These are phyloP conservation scores for Cerastis leucographa DNA, from an alignment of 2,888 invertebrate species.

Conservation along the genomic window DNA sequence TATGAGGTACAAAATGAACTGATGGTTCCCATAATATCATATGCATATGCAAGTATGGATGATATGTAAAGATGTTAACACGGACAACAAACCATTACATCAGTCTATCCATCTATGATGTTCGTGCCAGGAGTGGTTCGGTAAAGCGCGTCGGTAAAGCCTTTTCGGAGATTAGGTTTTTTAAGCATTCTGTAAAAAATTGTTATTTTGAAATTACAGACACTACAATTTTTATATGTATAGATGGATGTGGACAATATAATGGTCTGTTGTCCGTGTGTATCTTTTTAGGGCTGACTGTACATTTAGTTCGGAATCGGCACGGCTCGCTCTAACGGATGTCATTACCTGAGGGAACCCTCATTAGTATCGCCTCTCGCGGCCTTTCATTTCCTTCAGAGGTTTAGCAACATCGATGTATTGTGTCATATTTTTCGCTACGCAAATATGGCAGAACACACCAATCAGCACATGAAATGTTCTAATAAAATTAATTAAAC, in stretches of 20 bases:
- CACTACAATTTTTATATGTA: no score
- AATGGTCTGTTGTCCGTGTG: not conserved
- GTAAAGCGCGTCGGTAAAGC: no score
- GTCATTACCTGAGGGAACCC: slow-evolving; percentile 43
- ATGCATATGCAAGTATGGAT: no score
- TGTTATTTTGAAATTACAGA: no score
- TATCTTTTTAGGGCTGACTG: not conserved
- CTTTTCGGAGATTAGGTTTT: no score
- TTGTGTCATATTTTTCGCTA: slow-evolving; percentile 44
- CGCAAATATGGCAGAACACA: slow-evolving; percentile 11
- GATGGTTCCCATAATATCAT: not conserved
- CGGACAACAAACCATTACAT: no score
- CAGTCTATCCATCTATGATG: no score
- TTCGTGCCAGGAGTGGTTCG: not conserved
- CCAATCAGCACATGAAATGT: slow-evolving; percentile 11
- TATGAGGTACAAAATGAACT: not conserved
- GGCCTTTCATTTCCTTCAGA: slow-evolving; percentile 41
- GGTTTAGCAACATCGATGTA: slow-evolving; percentile 34
- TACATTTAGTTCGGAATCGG: slow-evolving; percentile 19
- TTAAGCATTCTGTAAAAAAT: no score
- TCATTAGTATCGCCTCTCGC: slow-evolving; percentile 47
- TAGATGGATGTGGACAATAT: not conserved
- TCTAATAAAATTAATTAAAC: not conserved
- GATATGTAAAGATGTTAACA: no score
- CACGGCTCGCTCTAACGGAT: slow-evolving; percentile 36